Evolutionary conservation across 1,140 invertebrate genomes (phyloP), one percentile per base, ranked within the genome.

Genomic region (Rhynchophorus ferrugineus): DNA sequence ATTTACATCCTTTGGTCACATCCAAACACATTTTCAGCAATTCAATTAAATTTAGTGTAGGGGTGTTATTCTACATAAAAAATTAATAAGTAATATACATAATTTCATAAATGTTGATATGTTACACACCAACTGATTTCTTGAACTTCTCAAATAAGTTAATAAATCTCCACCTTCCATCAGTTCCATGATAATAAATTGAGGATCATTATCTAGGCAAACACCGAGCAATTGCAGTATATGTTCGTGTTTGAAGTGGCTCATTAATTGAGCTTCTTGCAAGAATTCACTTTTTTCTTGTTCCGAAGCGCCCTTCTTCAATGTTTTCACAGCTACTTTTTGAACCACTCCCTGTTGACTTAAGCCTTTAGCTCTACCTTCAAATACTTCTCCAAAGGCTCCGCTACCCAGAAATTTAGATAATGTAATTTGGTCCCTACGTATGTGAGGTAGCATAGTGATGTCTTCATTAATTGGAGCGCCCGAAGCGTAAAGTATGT

Each of bases 311-410:
- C 90, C 89, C 73, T 95, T 94, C 17, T 88, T 77, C 24, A 97
- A 73, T 0, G 91, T 95, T 83, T 94, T 95, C 6, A 94, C 84
- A 34, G 90, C 90, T 35, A 93, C 87, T 68, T 81, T 81, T 7
- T 80, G 79, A 17, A 80, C 77, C 5, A 62, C 59, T 13, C 70
- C 78, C 3, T 62, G 71, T 3, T 71, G 74, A 24, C 75, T 77
- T 18, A 88, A 69, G 54, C 81, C 76, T 57, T 79, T 79, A 0
- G 87, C 82, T 34, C 83, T 78, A 0, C 93, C 95, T 75, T 95
- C 90, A 67, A 88, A 95, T 87, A 95, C 95, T 72, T 96, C 92
- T 2, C 94, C 95, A 67, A 98, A 98, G n/a, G 92, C 92, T 1
- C 95, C 95, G 54, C 88, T 91, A 0, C 94, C 95, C 33, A 98